A percentile compares a stretch with the other conserved stretches of the same genome.
These are phyloP conservation scores for Diplodus sargus DNA, from an alignment of 2,797 vertebrate genomes.

Conservation along the genomic window DNA sequence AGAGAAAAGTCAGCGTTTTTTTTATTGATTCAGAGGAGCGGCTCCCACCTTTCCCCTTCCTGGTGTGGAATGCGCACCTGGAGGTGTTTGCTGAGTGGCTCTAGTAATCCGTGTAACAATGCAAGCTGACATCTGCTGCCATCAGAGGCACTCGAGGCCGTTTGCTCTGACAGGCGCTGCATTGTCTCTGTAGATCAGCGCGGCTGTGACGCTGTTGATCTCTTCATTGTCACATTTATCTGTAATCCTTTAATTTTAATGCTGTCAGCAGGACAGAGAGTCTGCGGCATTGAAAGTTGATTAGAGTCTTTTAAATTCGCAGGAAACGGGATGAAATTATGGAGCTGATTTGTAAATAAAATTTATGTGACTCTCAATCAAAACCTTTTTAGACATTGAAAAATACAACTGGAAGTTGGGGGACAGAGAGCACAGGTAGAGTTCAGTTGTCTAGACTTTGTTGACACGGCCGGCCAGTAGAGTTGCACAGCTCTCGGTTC, in stretches of 20 bases:
- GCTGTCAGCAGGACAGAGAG: background rate
- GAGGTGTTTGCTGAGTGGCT: conserved; percentile 82
- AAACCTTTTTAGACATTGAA: background rate
- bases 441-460: conserved; percentile 52
- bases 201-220: conserved; percentile 32
- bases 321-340: background rate
- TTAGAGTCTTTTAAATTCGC: background rate
- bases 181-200: conserved; percentile 57
- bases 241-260: conserved; percentile 33
- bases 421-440: conserved; percentile 52
- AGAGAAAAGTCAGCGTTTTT: conserved; percentile 55
- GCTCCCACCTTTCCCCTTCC: conserved; percentile 68
- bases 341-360: conserved; percentile 15
- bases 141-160: conserved; percentile 58
- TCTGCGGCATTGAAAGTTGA: background rate
- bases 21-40: conserved; percentile 76
- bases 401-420: background rate
- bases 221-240: conserved; percentile 44
- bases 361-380: background rate
- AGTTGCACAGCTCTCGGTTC: conserved; percentile 54
- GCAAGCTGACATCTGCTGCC: conserved; percentile 78
- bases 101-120: conserved; percentile 81
- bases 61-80: conserved; percentile 85
- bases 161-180: conserved; percentile 43
- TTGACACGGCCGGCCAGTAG: conserved; percentile 63